phyloP scores from a whole-genome alignment of 2,113 vertebrate genomes.

The Calcarius ornatus region DNA sequence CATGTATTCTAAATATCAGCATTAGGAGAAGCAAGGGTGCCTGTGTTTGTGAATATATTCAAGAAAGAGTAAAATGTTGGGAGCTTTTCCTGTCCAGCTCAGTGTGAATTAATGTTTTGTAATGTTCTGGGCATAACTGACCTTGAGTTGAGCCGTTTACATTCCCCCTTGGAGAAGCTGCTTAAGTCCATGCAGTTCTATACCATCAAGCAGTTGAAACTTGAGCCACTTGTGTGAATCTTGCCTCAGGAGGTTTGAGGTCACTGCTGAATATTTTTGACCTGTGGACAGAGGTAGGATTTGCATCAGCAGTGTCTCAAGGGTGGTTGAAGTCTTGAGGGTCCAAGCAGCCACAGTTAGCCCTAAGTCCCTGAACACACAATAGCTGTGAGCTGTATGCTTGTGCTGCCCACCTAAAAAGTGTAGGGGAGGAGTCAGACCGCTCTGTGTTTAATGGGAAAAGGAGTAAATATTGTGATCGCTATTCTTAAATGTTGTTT shows the following conservation, averaged over 20 bases:
- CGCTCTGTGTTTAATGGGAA: not conserved
- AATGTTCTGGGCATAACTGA: not conserved
- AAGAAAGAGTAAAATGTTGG: not conserved
- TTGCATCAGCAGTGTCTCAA: not conserved
- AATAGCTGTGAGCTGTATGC: not conserved
- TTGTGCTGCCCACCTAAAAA: not conserved
- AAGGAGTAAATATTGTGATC: not conserved
- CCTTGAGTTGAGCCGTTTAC: not conserved
- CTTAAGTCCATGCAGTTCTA: not conserved
- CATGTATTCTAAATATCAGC: not conserved
- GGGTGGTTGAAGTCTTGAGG: not conserved
- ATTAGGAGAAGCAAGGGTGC: not conserved
- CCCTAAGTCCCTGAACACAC: not conserved
- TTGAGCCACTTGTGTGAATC: not conserved
- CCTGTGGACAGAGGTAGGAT: not conserved
- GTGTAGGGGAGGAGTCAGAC: not conserved
- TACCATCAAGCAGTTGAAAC: not conserved
- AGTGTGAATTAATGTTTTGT: not conserved
- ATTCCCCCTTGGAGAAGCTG: not conserved
- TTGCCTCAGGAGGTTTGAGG: not conserved
- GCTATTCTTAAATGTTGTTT: not conserved
- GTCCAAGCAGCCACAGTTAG: not conserved
- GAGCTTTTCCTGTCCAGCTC: not conserved
- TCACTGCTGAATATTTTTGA: not conserved
- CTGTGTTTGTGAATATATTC: not conserved